These are phyloP conservation scores for Leptinotarsa undecemlineata DNA, from an alignment of 1,140 invertebrate genomes.

Conservation along the genomic window DNA sequence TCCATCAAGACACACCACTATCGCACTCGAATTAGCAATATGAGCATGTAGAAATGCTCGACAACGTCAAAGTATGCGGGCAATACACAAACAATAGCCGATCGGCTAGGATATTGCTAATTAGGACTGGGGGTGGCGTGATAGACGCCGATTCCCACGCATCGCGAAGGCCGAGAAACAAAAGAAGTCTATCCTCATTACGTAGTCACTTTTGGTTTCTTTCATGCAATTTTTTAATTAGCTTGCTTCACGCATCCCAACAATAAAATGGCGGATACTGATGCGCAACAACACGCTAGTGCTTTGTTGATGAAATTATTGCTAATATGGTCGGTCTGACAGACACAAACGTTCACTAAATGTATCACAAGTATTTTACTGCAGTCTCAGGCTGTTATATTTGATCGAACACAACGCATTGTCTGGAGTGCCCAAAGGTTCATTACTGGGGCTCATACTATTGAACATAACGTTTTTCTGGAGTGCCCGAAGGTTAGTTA, in stretches of 20 bases:
- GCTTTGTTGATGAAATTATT: not conserved
- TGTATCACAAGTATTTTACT: too few species aligned
- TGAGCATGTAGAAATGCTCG: slow-evolving; percentile 31
- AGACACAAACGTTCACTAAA: not conserved
- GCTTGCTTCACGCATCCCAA: slow-evolving; percentile 50
- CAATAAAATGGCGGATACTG: slow-evolving; percentile 54
- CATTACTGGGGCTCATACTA: too few species aligned
- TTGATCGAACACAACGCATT: too few species aligned
- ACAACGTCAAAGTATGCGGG: slow-evolving; percentile 43
- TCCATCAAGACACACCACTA: not conserved
- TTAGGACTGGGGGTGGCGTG: slow-evolving; percentile 41
- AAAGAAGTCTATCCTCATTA: slow-evolving; percentile 49
- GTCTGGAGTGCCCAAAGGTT: too few species aligned
- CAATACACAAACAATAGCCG: slow-evolving; percentile 37
- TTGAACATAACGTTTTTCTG: too few species aligned
- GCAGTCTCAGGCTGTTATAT: too few species aligned
- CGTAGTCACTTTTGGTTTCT: slow-evolving; percentile 52
- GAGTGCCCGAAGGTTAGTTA: too few species aligned
- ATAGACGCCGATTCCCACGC: slow-evolving; percentile 41
- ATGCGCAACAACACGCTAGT: slow-evolving; percentile 7
- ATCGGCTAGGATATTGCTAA: slow-evolving; percentile 42
- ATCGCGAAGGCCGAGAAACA: slow-evolving; percentile 43
- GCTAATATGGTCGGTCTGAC: not conserved
- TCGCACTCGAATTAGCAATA: slow-evolving; percentile 36
- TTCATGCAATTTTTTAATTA: slow-evolving; percentile 53